Evolutionary conservation across 1,140 invertebrate genomes (phyloP).

Genomic region (Hyles vespertilio): DNA sequence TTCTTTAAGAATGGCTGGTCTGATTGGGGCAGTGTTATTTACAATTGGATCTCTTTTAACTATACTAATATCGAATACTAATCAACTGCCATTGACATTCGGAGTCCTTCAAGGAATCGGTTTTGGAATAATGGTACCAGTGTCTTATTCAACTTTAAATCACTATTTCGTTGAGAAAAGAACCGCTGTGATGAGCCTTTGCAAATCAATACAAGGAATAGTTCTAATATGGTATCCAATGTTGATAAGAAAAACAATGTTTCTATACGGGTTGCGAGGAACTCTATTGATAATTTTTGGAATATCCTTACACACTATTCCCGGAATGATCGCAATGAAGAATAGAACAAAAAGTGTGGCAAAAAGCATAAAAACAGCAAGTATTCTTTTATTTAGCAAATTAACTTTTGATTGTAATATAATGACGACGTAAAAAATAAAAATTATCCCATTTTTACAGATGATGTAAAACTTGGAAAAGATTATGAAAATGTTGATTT

Average conservation of each 20-base stretch:
- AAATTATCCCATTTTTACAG: conserved; percentile 19
- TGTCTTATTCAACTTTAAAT: conserved; percentile 77
- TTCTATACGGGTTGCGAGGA: conserved; percentile 78
- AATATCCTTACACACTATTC: conserved; percentile 78
- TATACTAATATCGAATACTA: conserved; percentile 70
- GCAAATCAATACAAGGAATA: conserved; percentile 77
- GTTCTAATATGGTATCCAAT: conserved; percentile 77
- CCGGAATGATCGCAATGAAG: conserved; percentile 80
- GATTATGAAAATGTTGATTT: conserved; percentile 37
- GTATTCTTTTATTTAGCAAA: conserved; percentile 41
- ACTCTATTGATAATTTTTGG: conserved; percentile 76
- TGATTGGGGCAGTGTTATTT: conserved; percentile 72
- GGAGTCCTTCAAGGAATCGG: conserved; percentile 77
- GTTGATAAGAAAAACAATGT: conserved; percentile 69
- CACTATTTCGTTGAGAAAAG: conserved; percentile 77
- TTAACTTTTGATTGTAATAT: not conserved
- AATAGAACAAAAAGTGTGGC: conserved; percentile 66
- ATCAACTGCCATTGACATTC: conserved; percentile 75
- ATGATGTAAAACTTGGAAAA: conserved; percentile 22
- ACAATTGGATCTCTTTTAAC: conserved; percentile 72
- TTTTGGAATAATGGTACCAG: conserved; percentile 78
- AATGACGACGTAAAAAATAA: conserved; percentile 6
- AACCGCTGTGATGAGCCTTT: conserved; percentile 77
- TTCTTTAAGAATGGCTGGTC: conserved; percentile 69
- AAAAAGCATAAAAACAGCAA: conserved; percentile 47